Evolutionary conservation across 2,888 invertebrate species (phyloP), one percentile per base, ranked within the genome.

Genomic region (Autographa gamma): DNA sequence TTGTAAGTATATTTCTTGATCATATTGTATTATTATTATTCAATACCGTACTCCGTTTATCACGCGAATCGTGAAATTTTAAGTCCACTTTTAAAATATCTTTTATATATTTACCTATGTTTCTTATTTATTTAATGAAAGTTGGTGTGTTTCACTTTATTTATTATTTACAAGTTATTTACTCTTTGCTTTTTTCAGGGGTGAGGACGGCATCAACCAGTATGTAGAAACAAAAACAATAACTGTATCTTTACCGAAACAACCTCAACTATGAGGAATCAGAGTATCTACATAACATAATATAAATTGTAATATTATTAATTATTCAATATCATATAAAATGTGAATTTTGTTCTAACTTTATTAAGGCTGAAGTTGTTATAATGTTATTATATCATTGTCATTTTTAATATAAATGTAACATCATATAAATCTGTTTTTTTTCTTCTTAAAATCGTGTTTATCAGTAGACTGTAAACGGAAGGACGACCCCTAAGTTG

Each of bases 161-260:
- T 25, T 25, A n/a, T n/a, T 25, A 25, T 25, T 3, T 38, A 1
- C 11, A 11, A 11, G 8, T 11, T 38, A 7, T 38, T 0, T n/a
- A 13, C 60, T 71, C 9, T 19, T 16, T 66, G 66, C 67, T 71
- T 78, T 61, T 96, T 96, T 67, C 92, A 97, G 97, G 86, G 98
- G 98, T 61, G 97, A 97, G 90, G 98, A 98, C 81, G 97, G 97
- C 0, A 92, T 98, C 80, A 96, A 97, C 78, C 97, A 97, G 86
- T 98, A 98, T 88, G 92, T 98, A 86, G 98, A 98, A 92, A 96
- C 96, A 8, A 98, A 98, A 90, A 98, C 98, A 7, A 96, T 98
- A 61, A 97, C 97, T 4, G 96, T 98, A 71, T 90, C 97, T 94
- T 67, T 98, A 93, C 86, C 97, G 91, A 93, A 93, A 72, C 79